Conservation (phyloP, 2,113 vertebrate species). For the Parus major region DNA sequence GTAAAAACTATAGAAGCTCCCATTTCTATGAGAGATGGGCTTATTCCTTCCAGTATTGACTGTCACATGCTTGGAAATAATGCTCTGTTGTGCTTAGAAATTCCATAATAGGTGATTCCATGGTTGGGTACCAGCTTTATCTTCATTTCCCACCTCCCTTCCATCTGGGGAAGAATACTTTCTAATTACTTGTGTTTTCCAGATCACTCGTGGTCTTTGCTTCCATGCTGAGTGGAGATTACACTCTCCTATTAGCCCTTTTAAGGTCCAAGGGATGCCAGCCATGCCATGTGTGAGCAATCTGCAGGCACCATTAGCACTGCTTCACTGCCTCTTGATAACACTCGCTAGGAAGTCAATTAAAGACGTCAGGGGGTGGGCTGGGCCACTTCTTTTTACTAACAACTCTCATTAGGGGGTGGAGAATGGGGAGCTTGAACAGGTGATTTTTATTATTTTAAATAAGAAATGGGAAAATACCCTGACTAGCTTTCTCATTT, state of each 20-base stretch:
- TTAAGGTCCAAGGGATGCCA: constrained; percentile 66
- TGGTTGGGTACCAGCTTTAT: not conserved
- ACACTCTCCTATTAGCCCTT: constrained; percentile 51
- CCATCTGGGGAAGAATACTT: constrained; percentile 1
- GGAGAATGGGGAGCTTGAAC: constrained; percentile 12
- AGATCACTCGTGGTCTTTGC: constrained; percentile 37
- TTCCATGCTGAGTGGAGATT: constrained; percentile 47
- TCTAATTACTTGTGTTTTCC: constrained; percentile 53
- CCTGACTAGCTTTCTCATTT: not conserved
- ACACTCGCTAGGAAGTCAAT: constrained; percentile 73
- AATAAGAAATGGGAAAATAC: not conserved
- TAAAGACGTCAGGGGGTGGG: constrained; percentile 74
- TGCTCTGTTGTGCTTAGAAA: not conserved
- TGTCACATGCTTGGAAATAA: not conserved
- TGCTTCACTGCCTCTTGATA: constrained; percentile 73
- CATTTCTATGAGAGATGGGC: not conserved
- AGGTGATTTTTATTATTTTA: constrained; percentile 55
- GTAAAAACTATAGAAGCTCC: not conserved
- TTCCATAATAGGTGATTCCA: not conserved
- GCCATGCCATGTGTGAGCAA: constrained; percentile 71
- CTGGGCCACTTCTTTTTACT: constrained; percentile 51
- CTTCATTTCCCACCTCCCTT: not conserved
- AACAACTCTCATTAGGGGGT: constrained; percentile 50
- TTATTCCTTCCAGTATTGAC: not conserved
- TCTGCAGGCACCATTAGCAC: constrained; percentile 75